phyloP scores from a whole-genome alignment of 30 jellyfish, hydroid and myxozoan species.

The Nemopilema nomurai region DNA sequence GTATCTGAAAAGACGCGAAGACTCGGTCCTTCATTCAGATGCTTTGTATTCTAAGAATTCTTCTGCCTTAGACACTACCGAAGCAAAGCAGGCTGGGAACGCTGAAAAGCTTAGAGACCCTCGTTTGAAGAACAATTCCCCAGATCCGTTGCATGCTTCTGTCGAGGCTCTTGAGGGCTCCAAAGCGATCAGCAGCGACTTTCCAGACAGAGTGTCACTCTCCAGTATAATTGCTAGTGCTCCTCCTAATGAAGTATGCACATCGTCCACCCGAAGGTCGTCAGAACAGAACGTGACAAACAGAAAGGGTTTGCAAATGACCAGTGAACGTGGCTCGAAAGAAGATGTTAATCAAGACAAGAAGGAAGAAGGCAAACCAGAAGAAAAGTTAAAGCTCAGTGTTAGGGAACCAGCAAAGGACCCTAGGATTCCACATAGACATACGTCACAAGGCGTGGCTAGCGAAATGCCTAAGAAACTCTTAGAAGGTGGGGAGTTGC shows the following conservation, averaged over 20 bases:
- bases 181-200: background rate
- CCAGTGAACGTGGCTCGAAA: too few relatives aligned
- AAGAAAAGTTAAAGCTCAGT: background rate
- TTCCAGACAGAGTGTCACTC: background rate
- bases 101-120: background rate
- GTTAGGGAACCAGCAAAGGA: background rate
- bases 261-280: background rate
- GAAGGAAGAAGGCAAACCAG: background rate
- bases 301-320: background rate
- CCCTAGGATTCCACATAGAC: background rate
- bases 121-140: background rate
- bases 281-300: background rate
- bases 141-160: background rate
- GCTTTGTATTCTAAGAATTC: background rate
- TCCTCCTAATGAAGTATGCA: background rate
- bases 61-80: background rate
- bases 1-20: background rate
- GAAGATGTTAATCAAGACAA: too few relatives aligned
- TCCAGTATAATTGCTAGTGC: background rate
- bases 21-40: background rate
- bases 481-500: background rate
- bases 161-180: background rate
- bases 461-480: background rate
- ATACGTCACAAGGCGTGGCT: background rate
- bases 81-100: background rate